These are phyloP conservation scores for Onthophagus sagittarius DNA, from an alignment of 2,888 invertebrate genomes.

Conservation along the genomic window DNA sequence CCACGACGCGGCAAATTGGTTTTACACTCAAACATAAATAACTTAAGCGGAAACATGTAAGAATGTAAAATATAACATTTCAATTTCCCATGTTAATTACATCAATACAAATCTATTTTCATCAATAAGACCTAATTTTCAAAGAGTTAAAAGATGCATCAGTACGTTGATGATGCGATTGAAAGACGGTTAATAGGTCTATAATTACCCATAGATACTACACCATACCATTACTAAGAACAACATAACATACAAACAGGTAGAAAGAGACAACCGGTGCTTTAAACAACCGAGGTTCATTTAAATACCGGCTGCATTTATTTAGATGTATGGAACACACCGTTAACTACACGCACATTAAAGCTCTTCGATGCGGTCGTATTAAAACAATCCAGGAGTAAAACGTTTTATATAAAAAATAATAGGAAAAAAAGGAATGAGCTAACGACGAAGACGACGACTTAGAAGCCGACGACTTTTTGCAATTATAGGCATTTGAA, in stretches of 20 bases:
- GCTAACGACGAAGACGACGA: neutral
- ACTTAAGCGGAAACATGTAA: neutral
- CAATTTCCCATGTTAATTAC: neutral
- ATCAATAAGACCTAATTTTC: neutral
- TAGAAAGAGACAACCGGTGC: neutral
- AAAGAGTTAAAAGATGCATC: neutral
- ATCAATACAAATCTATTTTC: neutral
- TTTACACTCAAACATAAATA: neutral
- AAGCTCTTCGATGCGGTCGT: neutral
- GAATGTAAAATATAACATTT: neutral
- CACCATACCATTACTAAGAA: neutral
- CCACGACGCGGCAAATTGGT: neutral
- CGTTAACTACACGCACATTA: neutral
- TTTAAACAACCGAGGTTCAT: neutral
- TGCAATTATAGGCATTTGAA: neutral
- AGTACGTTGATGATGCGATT: neutral
- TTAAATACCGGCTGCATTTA: constrained; percentile 9
- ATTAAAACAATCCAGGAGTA: neutral
- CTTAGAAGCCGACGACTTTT: neutral
- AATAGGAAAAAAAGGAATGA: neutral
- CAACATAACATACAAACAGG: neutral
- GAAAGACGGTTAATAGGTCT: neutral
- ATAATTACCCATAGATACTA: neutral
- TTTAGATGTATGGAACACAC: constrained; percentile 3
- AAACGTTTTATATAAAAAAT: neutral